Evolutionary conservation across 1,140 invertebrate species (phyloP), one percentile per base, ranked within the genome.

Genomic region (Leptinotarsa lineolata): DNA sequence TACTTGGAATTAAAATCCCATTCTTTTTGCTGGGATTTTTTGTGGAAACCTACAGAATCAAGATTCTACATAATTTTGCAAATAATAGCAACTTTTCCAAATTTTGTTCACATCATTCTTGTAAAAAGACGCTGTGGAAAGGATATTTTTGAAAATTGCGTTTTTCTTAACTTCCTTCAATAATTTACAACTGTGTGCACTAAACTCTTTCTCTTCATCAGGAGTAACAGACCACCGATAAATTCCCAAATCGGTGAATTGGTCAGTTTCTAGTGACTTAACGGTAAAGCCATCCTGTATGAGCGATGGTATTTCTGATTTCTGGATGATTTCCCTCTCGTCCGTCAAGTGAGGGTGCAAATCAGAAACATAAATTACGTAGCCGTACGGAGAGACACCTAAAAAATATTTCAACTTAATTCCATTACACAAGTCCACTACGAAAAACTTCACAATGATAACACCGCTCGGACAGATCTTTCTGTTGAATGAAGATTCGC

Each of bases 291-390:
- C 48, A 5, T 54, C 48, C n/a, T 54, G 4, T 15, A 54, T 54
- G 13, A 54, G 48, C 6, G 16, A 54, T 54, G 6, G 48, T 18
- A 54, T 18, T 18, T 18, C 48, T 16, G 48, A 54, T 5, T 18
- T 54, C 3, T 54, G 15, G 5, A 54, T 54, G 6, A 54, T 54
- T 16, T 18, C 15, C 15, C n/a, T 18, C 4, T 54, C 48, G 15
- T n/a, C n/a, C 48, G 48, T 54, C 16, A 54, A 54, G n/a, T 16
- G 48, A 18, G 48, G 16, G n/a, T 54, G 48, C 48, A 54, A 54
- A 54, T 54, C 48, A 54, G 48, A 54, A 54, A 54, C 48, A 54
- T 54, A 54, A 54, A 54, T 54, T 4, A 54, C 48, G n/a, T 54
- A 54, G 48, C 48, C 48, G 2, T 54, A 54, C 4, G 48, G 48